Conservation (phyloP, 2,797 vertebrate species). For the Poeciliopsis infans region DNA sequence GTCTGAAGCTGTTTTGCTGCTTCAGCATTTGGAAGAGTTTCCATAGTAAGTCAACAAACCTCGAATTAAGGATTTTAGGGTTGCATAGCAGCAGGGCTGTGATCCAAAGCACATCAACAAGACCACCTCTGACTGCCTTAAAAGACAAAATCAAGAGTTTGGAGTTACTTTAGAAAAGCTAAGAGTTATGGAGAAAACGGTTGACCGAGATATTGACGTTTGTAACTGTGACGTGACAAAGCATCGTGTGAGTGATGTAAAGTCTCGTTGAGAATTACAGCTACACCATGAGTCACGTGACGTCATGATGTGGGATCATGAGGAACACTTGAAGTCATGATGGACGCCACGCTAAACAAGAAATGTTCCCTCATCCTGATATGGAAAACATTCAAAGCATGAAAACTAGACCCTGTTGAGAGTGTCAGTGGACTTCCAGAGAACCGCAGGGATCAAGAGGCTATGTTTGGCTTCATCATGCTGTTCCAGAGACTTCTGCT, state of each 20-base stretch:
- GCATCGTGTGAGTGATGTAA: background rate
- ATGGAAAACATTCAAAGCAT: background rate
- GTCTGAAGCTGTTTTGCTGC: background rate
- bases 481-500: constrained; percentile 18
- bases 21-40: background rate
- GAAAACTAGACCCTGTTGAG: background rate
- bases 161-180: background rate
- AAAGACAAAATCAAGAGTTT: background rate
- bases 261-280: background rate
- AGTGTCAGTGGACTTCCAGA: constrained; percentile 3
- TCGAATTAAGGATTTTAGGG: background rate
- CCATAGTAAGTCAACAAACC: background rate
- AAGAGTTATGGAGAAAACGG: background rate
- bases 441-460: background rate
- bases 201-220: background rate
- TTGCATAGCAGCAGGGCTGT: background rate
- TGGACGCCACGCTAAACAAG: background rate
- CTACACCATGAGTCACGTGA: background rate
- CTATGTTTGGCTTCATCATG: background rate
- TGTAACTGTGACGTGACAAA: background rate
- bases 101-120: background rate
- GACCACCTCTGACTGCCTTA: background rate
- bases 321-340: background rate
- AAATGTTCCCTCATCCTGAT: background rate
- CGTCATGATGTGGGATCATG: background rate